Percentiles rank a stretch among this genome's conserved stretches.
These are phyloP conservation scores for Pluvianellus socialis DNA, from an alignment of 2,113 vertebrate genomes.

Conservation along the genomic window DNA sequence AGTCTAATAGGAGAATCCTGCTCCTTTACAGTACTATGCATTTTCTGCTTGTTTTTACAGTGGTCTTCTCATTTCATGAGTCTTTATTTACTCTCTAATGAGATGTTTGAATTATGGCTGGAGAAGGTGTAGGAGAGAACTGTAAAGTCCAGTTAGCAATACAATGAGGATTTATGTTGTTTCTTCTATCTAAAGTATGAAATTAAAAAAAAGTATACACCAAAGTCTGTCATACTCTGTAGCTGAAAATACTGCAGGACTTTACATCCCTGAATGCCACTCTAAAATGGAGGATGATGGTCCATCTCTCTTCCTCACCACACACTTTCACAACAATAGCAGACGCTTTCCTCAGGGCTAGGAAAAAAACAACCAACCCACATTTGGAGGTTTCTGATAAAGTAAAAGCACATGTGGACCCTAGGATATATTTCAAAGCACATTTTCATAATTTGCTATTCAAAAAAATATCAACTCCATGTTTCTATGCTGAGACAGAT, in stretches of 20 bases:
- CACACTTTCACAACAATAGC: neutral
- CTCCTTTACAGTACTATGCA: neutral
- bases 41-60: neutral
- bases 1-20: neutral
- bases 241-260: neutral
- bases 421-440: neutral
- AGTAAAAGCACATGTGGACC: neutral
- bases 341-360: slow-evolving; percentile 4
- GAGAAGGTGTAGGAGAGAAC: neutral
- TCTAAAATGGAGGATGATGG: neutral
- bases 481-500: neutral
- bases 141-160: neutral
- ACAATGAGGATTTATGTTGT: neutral
- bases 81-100: neutral
- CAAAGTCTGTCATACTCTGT: neutral
- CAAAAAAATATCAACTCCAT: neutral
- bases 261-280: neutral
- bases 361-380: neutral
- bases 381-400: neutral
- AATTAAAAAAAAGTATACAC: neutral
- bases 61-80: neutral
- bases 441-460: neutral
- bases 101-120: neutral
- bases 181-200: neutral
- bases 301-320: neutral